These are phyloP conservation scores for Saturnia japonica DNA, from an alignment of 2,888 invertebrate species.

Conservation along the genomic window DNA sequence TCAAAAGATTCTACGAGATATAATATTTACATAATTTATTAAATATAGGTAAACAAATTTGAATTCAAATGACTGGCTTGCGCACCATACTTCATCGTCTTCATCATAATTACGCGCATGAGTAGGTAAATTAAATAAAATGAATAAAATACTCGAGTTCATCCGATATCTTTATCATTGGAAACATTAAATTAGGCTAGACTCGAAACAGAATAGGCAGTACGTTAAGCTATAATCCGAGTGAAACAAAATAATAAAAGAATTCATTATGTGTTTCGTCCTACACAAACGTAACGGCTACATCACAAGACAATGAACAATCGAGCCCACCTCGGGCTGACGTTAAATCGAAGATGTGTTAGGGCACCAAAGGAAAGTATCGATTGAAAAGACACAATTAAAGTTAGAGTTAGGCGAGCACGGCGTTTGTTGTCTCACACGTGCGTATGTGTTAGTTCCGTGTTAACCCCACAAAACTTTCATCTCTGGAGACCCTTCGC, in stretches of 20 bases:
- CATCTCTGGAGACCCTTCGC: constrained; percentile 73
- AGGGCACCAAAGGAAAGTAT: constrained; percentile 61
- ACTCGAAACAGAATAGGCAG: neutral
- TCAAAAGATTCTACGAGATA: neutral
- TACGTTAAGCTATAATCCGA: constrained; percentile 6
- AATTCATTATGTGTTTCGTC: constrained; percentile 24
- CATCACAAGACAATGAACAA: constrained; percentile 43
- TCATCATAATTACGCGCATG: neutral
- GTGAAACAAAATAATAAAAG: neutral
- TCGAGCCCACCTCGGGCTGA: constrained; percentile 37
- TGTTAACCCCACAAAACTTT: constrained; percentile 79
- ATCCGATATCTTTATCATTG: neutral
- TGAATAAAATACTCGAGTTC: neutral
- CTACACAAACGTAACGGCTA: constrained; percentile 41
- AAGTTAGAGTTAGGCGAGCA: constrained; percentile 79
- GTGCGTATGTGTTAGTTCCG: constrained; percentile 69
- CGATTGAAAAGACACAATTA: constrained; percentile 82
- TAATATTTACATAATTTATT: neutral
- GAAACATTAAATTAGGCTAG: neutral
- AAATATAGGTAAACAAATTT: neutral
- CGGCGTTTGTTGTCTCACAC: constrained; percentile 73
- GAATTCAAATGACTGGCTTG: neutral
- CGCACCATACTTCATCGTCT: neutral
- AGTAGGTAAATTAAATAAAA: neutral
- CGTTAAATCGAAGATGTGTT: constrained; percentile 54